Evolutionary conservation across 1,140 invertebrate genomes (phyloP), one percentile per base, ranked within the genome.

Genomic region (Achroia grisella): DNA sequence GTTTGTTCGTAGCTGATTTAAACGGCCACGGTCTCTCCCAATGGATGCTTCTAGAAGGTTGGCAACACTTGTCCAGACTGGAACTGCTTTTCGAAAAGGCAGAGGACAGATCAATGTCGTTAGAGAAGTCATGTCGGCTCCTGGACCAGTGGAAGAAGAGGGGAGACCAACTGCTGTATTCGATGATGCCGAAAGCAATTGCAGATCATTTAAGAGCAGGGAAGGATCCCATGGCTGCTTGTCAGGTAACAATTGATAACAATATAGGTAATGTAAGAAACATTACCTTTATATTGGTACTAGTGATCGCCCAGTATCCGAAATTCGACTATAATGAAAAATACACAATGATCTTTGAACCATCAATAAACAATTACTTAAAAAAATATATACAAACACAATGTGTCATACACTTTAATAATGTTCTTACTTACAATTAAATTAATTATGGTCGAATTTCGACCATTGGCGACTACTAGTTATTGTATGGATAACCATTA

Each of bases 151-250:
- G 95, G 92, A 96, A 96, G 80, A 91, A 92, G 42, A 90, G 92
- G 56, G 94, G 94, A 0, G 95, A 97, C 74, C 92, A 95, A 31
- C 83, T 98, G 0, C 80, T 98, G 0, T 98, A 97, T 71, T 96
- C 96, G 2, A 97, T 98, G 95, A 96, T 98, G 60, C 96, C 93
- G 0, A 89, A 90, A 56, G 90, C 90, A 4, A 67, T 82, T 28
- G 81, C 88, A 2, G 86, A 89, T 51, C 85, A 88, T 17, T 77
- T 89, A 60, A 63, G 88, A 8, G 68, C 74, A 13, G 95, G 95
- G 0, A 89, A 92, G 39, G 90, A 91, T 52, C 89, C 93, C 0
- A 82, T 94, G 32, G 89, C 89, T 31, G 95, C 94, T 6, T 96
- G 94, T 72, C 90, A 95, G 88, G 73, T 76, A 55, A 52, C 8